These are phyloP conservation scores for Epizoanthus fatuus DNA, from an alignment of 92 coral and sea anemone genomes.

Conservation along the genomic window DNA sequence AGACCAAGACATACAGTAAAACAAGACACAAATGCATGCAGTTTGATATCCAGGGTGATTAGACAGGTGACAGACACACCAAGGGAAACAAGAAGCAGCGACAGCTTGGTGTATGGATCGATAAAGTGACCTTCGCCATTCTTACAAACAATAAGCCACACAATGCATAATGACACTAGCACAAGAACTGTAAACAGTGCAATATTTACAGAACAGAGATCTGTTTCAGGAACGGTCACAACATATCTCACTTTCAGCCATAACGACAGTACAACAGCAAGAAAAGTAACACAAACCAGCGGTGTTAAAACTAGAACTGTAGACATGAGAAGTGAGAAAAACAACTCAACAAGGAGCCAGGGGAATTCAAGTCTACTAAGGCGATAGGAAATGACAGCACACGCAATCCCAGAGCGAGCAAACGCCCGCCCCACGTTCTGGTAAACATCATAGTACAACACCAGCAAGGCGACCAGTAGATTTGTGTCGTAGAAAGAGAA, in stretches of 20 bases:
- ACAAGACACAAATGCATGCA: conserved; percentile 22
- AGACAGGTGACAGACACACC: conserved; percentile 32
- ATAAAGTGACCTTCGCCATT: conserved; percentile 47
- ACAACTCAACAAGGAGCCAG: conserved; percentile 46
- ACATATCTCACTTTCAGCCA: background rate
- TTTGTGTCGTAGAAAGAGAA: conserved; percentile 70
- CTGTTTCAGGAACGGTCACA: no score
- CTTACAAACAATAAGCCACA: conserved; percentile 62
- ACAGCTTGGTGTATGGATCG: conserved; percentile 21
- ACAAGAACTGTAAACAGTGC: conserved; percentile 6
- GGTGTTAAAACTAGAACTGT: conserved; percentile 54
- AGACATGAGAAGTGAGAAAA: conserved; percentile 53
- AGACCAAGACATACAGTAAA: conserved; percentile 55
- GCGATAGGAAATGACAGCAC: conserved; percentile 81
- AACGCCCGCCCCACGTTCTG: conserved; percentile 74
- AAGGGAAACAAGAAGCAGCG: conserved; percentile 47
- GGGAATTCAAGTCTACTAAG: conserved; percentile 75
- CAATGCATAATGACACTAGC: conserved; percentile 42
- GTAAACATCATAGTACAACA: conserved; percentile 65
- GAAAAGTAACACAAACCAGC: conserved; percentile 34
- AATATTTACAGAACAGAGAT: background rate
- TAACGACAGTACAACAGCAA: background rate
- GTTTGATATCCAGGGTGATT: conserved; percentile 15
- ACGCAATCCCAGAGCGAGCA: conserved; percentile 72
- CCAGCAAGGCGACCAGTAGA: conserved; percentile 54